Conservation (phyloP, 64 coral and sea anemone species). For the Dendrophyllia cribrosa region DNA sequence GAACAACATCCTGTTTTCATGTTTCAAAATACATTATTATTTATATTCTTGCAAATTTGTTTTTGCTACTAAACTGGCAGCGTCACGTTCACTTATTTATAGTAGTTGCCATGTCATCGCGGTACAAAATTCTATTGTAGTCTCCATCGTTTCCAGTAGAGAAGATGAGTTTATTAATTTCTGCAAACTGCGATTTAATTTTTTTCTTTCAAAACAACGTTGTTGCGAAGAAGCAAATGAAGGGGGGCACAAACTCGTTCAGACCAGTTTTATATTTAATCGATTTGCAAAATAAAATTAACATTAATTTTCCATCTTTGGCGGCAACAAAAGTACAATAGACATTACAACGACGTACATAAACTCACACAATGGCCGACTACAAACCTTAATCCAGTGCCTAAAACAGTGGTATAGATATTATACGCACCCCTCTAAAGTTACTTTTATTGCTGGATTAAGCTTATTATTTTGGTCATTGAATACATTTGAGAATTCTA, state of each 20-base stretch:
- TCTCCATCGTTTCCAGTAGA: not conserved
- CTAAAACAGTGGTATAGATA: too few species aligned
- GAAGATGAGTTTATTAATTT: not conserved
- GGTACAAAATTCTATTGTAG: not conserved
- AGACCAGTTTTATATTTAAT: not conserved
- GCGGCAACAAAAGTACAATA: too few species aligned
- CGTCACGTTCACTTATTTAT: not conserved
- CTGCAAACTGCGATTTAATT: too few species aligned
- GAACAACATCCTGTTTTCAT: not conserved
- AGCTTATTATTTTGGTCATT: conserved; percentile 1
- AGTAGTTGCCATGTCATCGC: conserved; percentile 14
- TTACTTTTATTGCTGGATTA: not conserved
- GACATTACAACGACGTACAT: too few species aligned
- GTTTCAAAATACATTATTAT: not conserved
- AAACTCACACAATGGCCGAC: too few species aligned
- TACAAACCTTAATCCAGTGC: too few species aligned
- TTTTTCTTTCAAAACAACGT: not conserved
- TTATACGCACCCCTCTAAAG: too few species aligned
- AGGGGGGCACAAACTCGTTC: not conserved
- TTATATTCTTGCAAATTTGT: not conserved
- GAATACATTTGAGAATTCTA: not conserved
- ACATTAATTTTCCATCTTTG: not conserved
- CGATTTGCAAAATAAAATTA: not conserved
- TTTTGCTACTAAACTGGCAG: not conserved
- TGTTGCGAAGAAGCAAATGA: not conserved